Evolutionary conservation across 2,113 vertebrate genomes (phyloP).

Genomic region (Protomyctophum bolini): DNA sequence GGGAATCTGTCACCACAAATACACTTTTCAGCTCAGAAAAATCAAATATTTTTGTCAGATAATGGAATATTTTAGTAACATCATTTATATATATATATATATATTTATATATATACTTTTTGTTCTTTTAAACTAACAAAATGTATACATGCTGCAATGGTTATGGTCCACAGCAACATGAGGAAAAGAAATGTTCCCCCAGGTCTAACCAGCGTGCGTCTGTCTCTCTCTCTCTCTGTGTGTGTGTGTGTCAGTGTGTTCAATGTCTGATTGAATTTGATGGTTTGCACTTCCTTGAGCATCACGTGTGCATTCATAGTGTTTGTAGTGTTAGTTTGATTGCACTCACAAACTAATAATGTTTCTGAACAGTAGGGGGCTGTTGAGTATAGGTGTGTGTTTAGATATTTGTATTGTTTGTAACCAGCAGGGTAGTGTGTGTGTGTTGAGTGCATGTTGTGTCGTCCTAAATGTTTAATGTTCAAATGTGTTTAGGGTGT

Average conservation of each 20-base stretch:
- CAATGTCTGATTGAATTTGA: neutral
- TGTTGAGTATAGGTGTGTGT: conserved; percentile 34
- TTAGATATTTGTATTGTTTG: neutral
- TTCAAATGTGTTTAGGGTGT: conserved; percentile 1
- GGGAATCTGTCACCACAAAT: conserved; percentile 62
- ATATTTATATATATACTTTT: conserved; percentile 71
- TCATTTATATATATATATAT: conserved; percentile 72
- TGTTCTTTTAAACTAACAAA: conserved; percentile 63
- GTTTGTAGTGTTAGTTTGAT: conserved; percentile 6
- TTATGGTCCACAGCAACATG: conserved; percentile 64
- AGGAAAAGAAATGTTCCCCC: conserved; percentile 63
- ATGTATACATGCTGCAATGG: conserved; percentile 55
- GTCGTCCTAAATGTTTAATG: too few species aligned
- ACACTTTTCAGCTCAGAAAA: conserved; percentile 49
- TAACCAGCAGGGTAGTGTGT: neutral
- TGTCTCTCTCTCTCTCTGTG: too few species aligned
- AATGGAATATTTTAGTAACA: conserved; percentile 59
- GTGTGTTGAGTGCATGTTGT: neutral
- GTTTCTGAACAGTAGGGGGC: conserved; percentile 8
- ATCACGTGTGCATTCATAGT: conserved; percentile 5
- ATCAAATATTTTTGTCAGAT: conserved; percentile 44
- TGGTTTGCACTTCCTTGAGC: conserved; percentile 5
- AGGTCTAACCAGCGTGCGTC: conserved; percentile 54
- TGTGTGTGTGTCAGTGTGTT: conserved; percentile 20
- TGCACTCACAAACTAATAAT: neutral